Conservation (phyloP, 2,113 vertebrate species). For the Caranx ignobilis region DNA sequence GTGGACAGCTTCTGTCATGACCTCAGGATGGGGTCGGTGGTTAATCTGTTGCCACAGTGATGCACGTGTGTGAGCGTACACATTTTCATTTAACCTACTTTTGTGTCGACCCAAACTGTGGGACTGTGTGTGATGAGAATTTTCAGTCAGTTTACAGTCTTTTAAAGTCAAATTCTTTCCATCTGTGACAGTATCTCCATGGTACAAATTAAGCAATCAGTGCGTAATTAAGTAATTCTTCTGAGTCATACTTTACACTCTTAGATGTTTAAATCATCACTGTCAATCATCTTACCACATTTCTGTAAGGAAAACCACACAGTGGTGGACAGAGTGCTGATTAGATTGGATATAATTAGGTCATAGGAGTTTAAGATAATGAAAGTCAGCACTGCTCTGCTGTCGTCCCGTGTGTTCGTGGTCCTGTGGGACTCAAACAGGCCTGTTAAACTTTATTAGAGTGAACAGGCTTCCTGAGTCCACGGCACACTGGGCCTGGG, state of each 20-base stretch:
- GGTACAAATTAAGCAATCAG: conserved; percentile 64
- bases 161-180: conserved; percentile 49
- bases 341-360: conserved; percentile 75
- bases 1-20: conserved; percentile 28
- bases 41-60: conserved; percentile 43
- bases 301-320: conserved; percentile 62
- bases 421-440: conserved; percentile 60
- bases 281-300: conserved; percentile 63
- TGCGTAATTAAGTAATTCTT: conserved; percentile 64
- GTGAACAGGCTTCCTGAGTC: conserved; percentile 63
- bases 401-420: conserved; percentile 55
- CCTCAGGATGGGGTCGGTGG: conserved; percentile 39
- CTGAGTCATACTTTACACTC: conserved; percentile 61
- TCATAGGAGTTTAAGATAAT: conserved; percentile 76
- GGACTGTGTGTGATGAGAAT: conserved; percentile 15
- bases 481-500: conserved; percentile 52
- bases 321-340: conserved; percentile 54
- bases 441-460: conserved; percentile 78
- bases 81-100: conserved; percentile 16
- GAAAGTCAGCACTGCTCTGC: conserved; percentile 63
- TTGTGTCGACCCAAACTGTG: conserved; percentile 8
- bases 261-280: conserved; percentile 61
- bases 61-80: neutral
- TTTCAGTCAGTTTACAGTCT: conserved; percentile 19
- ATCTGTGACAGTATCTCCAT: conserved; percentile 45